phyloP scores from a whole-genome alignment of 1,140 invertebrate genomes.

The Trissolcus basalis region DNA sequence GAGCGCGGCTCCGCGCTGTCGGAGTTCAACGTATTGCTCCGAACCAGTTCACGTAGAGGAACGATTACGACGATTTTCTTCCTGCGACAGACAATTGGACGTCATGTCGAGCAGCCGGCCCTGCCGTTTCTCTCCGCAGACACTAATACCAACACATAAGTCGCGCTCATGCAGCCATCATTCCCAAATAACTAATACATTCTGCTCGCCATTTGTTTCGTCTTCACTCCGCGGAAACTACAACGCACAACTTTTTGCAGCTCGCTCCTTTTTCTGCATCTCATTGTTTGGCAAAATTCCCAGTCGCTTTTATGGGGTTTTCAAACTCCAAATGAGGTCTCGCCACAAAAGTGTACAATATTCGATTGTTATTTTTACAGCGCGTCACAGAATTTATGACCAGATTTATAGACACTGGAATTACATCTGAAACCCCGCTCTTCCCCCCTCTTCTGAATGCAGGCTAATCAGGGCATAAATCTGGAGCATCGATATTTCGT shows the following conservation, averaged over 20 bases:
- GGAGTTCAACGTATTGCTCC: constrained; percentile 67
- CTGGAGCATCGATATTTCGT: too few species aligned
- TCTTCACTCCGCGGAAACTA: too few species aligned
- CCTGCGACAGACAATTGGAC: constrained; percentile 53
- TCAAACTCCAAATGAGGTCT: constrained; percentile 5
- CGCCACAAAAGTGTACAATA: background rate
- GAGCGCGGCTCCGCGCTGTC: constrained; percentile 67
- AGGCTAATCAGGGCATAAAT: too few species aligned
- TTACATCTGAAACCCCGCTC: constrained; percentile 6
- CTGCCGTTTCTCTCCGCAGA: too few species aligned
- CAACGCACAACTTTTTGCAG: too few species aligned
- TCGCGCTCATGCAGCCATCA: too few species aligned
- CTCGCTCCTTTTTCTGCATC: too few species aligned
- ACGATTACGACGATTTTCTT: constrained; percentile 48
- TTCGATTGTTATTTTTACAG: constrained; percentile 7
- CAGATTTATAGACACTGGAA: constrained; percentile 4
- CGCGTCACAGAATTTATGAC: constrained; percentile 11
- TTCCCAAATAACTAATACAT: too few species aligned
- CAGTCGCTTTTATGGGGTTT: constrained; percentile 1
- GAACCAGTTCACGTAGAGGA: constrained; percentile 59
- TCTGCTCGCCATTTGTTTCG: too few species aligned
- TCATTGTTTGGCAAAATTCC: too few species aligned
- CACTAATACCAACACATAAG: too few species aligned
- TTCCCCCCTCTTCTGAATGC: too few species aligned
- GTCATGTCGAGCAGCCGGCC: constrained; percentile 33